Percentiles rank a stretch among this genome's conserved stretches.
phyloP scores from a whole-genome alignment of 2,888 invertebrate genomes.

The Carabus problematicus region DNA sequence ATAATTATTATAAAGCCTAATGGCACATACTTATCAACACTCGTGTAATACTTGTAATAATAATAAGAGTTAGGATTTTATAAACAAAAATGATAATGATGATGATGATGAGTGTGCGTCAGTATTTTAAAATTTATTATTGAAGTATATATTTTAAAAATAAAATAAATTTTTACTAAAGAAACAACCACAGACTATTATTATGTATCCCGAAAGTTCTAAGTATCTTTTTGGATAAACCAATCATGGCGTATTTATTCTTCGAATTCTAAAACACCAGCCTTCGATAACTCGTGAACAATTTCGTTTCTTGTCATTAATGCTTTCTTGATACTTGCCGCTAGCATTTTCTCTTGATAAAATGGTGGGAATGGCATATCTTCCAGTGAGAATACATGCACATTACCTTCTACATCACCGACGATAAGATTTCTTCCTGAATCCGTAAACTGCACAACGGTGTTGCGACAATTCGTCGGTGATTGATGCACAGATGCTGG shows the following conservation, averaged over 20 bases:
- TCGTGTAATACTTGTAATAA: not conserved
- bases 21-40: conserved; percentile 1
- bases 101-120: too few relatives aligned
- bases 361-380: conserved; percentile 79
- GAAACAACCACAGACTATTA: too few relatives aligned
- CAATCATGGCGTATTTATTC: too few relatives aligned
- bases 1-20: not conserved
- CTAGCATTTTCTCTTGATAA: conserved; percentile 70
- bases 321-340: conserved; percentile 69
- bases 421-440: conserved; percentile 74
- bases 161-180: conserved; percentile 1
- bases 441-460: conserved; percentile 68
- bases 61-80: too few relatives aligned
- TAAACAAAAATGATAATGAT: too few relatives aligned
- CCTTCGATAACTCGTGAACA: conserved; percentile 57
- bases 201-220: too few relatives aligned
- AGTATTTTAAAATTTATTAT: not conserved
- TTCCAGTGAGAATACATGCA: conserved; percentile 73
- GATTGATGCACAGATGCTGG: conserved; percentile 69
- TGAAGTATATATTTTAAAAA: conserved; percentile 8
- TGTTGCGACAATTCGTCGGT: conserved; percentile 60
- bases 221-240: too few relatives aligned
- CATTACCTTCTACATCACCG: conserved; percentile 71
- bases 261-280: not conserved
- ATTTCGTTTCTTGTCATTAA: conserved; percentile 70